Evolutionary conservation across 1,140 invertebrate genomes (phyloP), one percentile per base, ranked within the genome.

Genomic region (Brachionus asplanchnoidis): DNA sequence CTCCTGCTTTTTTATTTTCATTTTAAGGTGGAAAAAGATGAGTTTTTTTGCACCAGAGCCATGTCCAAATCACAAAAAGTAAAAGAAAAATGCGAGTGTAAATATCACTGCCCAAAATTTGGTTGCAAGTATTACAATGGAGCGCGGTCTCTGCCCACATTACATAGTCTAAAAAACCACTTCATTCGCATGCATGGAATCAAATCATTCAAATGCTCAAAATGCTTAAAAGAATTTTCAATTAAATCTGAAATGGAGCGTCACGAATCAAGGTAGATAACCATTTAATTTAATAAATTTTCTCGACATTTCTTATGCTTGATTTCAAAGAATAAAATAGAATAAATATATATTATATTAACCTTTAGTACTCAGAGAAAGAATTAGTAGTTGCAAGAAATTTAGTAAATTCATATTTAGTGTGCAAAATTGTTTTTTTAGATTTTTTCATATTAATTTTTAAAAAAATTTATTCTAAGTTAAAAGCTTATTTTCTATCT

Each of bases 91-190:
- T 82, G 79, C 44, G 53, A 65, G 3, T 82, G 79, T n/a, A 60
- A 68, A 40, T 82, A 82, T 26, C 40, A 65, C 32, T 82, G 79
- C 36, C 79, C 79, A 0, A 82, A 42, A 12, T 7, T 12, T 17
- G 60, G 23, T n/a, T 82, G 79, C 32, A 82, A 82, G 50, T 82
- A 82, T 44, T 32, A 80, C n/a, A 53, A 82, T 60, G 79, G 79
- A 11, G 7, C 20, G 1, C 17, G 53, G 12, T 82, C 17, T 44
- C 60, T 82, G 28, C 79, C 79, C 14, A 68, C 79, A 14, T 82
- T 82, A 44, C 53, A 82, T 26, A 82, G 60, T 82, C 36, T 82
- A 17, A 82, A 82, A 68, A 60, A 65, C 56, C 79, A 82, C 17
- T 82, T 82, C 44, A 82, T 82, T 1, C 79, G 79, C 53, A 82